Evolutionary conservation across 2,797 vertebrate genomes (phyloP).

Genomic region (Gephyroberyx darwinii): DNA sequence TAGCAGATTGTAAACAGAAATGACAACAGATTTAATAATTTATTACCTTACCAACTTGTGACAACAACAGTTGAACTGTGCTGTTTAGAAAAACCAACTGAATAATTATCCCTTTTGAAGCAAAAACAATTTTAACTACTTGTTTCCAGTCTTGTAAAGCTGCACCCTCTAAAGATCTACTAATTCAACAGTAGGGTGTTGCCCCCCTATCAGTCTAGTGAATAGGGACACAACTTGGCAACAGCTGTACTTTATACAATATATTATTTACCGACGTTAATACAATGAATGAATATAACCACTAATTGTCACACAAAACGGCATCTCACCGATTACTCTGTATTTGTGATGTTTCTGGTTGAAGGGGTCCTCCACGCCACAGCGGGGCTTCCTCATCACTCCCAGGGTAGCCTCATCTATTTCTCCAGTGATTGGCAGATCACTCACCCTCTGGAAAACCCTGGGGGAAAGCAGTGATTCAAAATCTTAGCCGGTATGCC

Average conservation of each 20-base stretch:
- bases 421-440: conserved; percentile 82
- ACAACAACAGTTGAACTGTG: too few relatives aligned
- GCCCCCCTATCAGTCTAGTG: too few relatives aligned
- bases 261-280: not conserved
- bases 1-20: too few relatives aligned
- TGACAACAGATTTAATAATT: too few relatives aligned
- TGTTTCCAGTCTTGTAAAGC: too few relatives aligned
- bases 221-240: not conserved
- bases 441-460: conserved; percentile 85
- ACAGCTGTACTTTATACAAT: not conserved
- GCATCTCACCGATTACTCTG: conserved; percentile 83
- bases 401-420: conserved; percentile 81
- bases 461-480: conserved; percentile 64
- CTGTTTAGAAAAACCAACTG: too few relatives aligned
- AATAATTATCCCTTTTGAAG: too few relatives aligned
- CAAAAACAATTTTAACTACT: too few relatives aligned
- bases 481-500: conserved; percentile 22
- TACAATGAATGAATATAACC: not conserved
- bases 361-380: conserved; percentile 89
- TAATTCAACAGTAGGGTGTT: too few relatives aligned
- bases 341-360: conserved; percentile 86
- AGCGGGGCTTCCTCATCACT: conserved; percentile 87
- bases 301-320: not conserved
- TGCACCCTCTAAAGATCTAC: too few relatives aligned
- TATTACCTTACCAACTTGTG: too few relatives aligned